Evolutionary conservation across 1,140 invertebrate species (phyloP).

Genomic region (Calliopsis andreniformis): DNA sequence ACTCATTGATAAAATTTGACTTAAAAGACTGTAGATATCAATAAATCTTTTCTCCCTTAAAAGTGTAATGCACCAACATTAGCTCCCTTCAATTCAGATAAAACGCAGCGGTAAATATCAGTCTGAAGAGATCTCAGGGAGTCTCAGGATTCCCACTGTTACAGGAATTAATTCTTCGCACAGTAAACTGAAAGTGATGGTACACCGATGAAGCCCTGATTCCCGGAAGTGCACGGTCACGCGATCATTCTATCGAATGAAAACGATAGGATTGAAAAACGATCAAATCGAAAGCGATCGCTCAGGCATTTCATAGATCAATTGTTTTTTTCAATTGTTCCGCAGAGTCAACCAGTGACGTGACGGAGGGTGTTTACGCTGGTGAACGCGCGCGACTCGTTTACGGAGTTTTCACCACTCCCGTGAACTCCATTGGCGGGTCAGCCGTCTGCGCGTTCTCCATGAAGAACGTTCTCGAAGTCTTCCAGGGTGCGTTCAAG

Average conservation of each 20-base stretch:
- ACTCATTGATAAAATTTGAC: no score
- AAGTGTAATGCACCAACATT: no score
- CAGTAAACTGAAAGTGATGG: neutral
- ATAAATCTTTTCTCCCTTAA: no score
- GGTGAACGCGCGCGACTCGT: constrained; percentile 87
- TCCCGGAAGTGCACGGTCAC: neutral
- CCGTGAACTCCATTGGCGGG: constrained; percentile 96
- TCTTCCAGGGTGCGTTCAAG: constrained; percentile 96
- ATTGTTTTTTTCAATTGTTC: constrained; percentile 16
- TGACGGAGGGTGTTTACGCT: constrained; percentile 87
- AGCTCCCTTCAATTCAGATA: no score
- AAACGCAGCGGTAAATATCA: no score
- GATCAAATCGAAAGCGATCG: no score
- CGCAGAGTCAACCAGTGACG: constrained; percentile 89
- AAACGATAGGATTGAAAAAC: no score
- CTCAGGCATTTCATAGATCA: neutral
- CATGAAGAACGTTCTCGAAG: constrained; percentile 92
- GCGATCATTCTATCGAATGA: neutral
- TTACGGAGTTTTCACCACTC: constrained; percentile 98
- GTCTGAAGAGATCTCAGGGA: no score
- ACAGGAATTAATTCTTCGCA: neutral
- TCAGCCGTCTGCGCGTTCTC: constrained; percentile 98
- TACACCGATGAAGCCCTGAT: neutral
- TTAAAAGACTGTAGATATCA: no score
- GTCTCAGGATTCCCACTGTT: no score